phyloP scores from a whole-genome alignment of 2,797 vertebrate species.

The Leucoraja ocellata region DNA sequence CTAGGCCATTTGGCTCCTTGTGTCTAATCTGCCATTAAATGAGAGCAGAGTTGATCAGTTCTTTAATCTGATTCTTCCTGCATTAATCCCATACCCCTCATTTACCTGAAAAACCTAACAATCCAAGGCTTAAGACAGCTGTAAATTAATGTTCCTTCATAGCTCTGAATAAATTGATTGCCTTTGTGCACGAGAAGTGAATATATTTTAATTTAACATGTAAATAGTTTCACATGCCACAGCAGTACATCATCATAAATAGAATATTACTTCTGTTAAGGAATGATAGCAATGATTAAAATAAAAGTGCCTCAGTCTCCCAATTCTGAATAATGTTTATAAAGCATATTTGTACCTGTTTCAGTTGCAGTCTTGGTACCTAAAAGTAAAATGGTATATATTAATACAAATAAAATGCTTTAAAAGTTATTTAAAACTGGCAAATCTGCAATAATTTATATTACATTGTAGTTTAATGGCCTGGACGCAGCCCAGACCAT shows the following conservation, averaged over 20 bases:
- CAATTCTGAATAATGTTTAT: neutral
- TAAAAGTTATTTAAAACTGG: neutral
- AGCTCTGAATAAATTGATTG: neutral
- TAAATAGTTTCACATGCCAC: neutral
- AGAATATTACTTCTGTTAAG: neutral
- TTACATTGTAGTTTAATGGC: too few species aligned
- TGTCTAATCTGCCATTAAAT: too few species aligned
- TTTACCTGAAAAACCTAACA: too few species aligned
- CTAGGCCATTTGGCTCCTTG: too few species aligned
- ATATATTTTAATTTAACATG: neutral
- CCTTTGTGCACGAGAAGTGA: neutral
- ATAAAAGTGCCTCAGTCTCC: neutral
- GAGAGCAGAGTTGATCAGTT: too few species aligned
- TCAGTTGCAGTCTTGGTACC: neutral
- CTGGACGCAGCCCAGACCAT: too few species aligned
- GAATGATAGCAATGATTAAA: neutral
- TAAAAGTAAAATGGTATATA: conserved; percentile 1
- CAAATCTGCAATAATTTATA: too few species aligned
- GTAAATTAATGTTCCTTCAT: neutral
- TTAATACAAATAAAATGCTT: neutral
- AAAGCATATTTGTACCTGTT: conserved; percentile 4
- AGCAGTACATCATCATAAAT: neutral
- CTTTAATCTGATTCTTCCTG: too few species aligned
- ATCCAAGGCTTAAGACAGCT: neutral
- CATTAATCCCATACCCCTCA: too few species aligned